Percentiles rank a stretch among this genome's conserved stretches.
These are phyloP conservation scores for Lysiphlebus fabarum DNA, from an alignment of 1,140 invertebrate genomes.

Conservation along the genomic window DNA sequence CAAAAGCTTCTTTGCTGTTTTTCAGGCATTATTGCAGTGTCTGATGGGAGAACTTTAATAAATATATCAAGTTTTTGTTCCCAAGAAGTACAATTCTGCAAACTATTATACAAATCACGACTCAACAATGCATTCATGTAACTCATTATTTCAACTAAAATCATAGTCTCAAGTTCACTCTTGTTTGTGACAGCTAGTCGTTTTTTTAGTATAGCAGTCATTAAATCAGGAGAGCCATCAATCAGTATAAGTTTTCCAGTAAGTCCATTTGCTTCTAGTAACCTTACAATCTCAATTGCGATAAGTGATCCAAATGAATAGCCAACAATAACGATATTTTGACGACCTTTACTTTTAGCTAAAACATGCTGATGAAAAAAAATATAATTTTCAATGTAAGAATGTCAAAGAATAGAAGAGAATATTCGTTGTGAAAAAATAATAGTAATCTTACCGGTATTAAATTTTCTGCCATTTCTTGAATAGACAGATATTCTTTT, in stretches of 20 bases:
- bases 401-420: conserved; percentile 23
- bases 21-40: conserved; percentile 9
- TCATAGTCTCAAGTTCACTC: conserved; percentile 36
- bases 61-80: conserved; percentile 45
- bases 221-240: conserved; percentile 49
- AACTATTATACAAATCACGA: conserved; percentile 33
- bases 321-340: conserved; percentile 47
- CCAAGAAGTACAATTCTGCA: conserved; percentile 48
- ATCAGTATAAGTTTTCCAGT: conserved; percentile 45
- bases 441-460: conserved; percentile 42
- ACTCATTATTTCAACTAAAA: conserved; percentile 39
- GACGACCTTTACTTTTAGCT: conserved; percentile 34
- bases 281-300: conserved; percentile 45
- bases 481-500: conserved; percentile 26
- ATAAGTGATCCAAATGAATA: conserved; percentile 52
- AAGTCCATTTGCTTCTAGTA: conserved; percentile 44
- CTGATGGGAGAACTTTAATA: conserved; percentile 24
- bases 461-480: conserved; percentile 42
- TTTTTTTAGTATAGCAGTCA: conserved; percentile 36
- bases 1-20: conserved; percentile 54
- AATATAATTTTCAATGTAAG: conserved; percentile 7
- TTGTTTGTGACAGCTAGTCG: conserved; percentile 25
- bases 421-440: conserved; percentile 21
- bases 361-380: conserved; percentile 37
- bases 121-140: conserved; percentile 21